Percentiles rank a stretch among this genome's conserved stretches.
These are phyloP conservation scores for Pangasianodon gigas DNA, from an alignment of 2,113 vertebrate genomes.

Conservation along the genomic window DNA sequence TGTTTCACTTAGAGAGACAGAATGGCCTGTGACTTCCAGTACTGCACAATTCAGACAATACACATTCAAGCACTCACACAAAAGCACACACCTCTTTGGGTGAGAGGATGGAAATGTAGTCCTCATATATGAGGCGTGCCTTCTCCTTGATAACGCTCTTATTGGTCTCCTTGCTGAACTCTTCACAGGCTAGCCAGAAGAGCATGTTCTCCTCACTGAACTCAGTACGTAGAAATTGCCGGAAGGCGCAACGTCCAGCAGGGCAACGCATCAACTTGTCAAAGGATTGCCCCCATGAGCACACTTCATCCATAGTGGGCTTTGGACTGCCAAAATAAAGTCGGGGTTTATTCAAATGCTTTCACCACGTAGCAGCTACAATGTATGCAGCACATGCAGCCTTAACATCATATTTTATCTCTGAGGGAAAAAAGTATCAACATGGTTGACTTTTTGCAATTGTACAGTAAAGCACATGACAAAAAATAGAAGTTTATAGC, in stretches of 20 bases:
- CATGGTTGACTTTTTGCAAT: neutral
- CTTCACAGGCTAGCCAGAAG: constrained; percentile 97
- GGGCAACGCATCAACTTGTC: constrained; percentile 93
- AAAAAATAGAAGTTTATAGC: neutral
- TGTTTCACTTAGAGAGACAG: neutral
- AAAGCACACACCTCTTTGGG: constrained; percentile 89
- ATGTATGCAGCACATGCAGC: too few relatives aligned
- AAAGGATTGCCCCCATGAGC: constrained; percentile 91
- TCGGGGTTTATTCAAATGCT: neutral
- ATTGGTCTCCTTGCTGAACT: constrained; percentile 87
- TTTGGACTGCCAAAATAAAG: constrained; percentile 72
- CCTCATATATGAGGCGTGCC: constrained; percentile 91
- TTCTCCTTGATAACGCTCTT: constrained; percentile 87
- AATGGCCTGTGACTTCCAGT: neutral
- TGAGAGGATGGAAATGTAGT: constrained; percentile 97
- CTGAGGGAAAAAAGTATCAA: neutral
- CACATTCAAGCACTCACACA: neutral
- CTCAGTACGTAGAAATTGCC: constrained; percentile 93
- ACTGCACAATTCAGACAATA: neutral
- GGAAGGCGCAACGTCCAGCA: constrained; percentile 87
- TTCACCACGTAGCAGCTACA: neutral
- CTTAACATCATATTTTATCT: neutral
- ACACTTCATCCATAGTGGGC: constrained; percentile 89
- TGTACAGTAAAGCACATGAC: neutral
- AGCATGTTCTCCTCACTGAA: constrained; percentile 99